Conservation (phyloP, 1,140 invertebrate genomes). For the Drosophila parvula region DNA sequence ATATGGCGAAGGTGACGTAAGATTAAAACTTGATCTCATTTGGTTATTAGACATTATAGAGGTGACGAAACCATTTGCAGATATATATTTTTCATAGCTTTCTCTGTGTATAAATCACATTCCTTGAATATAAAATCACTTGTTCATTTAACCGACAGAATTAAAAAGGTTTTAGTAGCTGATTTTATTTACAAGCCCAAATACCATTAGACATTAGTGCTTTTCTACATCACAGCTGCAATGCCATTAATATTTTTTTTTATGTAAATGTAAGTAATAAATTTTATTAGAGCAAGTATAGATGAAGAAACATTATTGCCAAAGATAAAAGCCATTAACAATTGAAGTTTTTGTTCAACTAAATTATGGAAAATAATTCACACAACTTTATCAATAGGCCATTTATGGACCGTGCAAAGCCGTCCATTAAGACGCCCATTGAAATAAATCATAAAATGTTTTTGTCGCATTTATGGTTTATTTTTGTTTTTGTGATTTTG, state of each 20-base stretch:
- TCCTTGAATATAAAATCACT: accelerated
- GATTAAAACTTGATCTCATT: background rate
- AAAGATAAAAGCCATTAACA: slow-evolving; percentile 12
- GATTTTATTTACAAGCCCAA: background rate
- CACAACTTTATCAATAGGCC: slow-evolving; percentile 45
- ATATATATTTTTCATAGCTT: too few relatives aligned
- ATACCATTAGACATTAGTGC: background rate
- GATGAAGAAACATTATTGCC: slow-evolving; percentile 1
- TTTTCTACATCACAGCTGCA: background rate
- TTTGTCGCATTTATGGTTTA: slow-evolving; percentile 17
- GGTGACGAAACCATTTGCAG: background rate
- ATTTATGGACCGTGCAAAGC: slow-evolving; percentile 37
- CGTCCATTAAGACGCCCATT: slow-evolving; percentile 37
- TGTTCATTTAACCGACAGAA: too few relatives aligned
- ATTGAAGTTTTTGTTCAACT: slow-evolving; percentile 19
- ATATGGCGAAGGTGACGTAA: background rate
- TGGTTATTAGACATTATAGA: background rate
- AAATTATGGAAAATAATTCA: slow-evolving; percentile 42
- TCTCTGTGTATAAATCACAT: background rate
- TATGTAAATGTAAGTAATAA: background rate
- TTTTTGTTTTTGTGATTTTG: slow-evolving; percentile 37
- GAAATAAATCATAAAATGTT: slow-evolving; percentile 69
- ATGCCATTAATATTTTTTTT: background rate
- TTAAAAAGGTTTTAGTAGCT: too few relatives aligned
- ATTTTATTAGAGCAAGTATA: background rate